Conservation (phyloP, 2,888 invertebrate genomes). For the Corbicula japonica region DNA sequence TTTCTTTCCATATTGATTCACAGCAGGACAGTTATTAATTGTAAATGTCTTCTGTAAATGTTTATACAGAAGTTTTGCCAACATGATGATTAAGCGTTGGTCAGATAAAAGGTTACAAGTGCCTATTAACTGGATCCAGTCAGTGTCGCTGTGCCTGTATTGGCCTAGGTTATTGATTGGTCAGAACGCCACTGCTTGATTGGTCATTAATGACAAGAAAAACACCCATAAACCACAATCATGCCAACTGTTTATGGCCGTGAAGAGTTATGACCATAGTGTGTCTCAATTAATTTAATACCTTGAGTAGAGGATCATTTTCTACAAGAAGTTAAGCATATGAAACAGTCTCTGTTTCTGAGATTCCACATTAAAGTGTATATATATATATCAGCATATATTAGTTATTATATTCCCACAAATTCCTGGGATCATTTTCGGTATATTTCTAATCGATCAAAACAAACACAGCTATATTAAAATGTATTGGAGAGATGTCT, state of each 20-base stretch:
- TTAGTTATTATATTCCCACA: no score
- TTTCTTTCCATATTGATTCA: conserved; percentile 7
- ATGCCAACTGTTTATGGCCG: conserved; percentile 8
- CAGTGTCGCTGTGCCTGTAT: conserved; percentile 17
- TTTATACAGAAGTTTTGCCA: conserved; percentile 20
- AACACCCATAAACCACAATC: conserved; percentile 17
- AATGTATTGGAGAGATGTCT: no score
- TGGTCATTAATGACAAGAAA: conserved; percentile 15
- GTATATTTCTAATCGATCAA: no score
- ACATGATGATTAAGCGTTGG: conserved; percentile 35
- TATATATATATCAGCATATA: no score
- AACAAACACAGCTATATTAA: no score
- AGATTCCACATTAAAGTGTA: no score
- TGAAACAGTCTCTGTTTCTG: no score
- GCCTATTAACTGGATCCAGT: conserved; percentile 11
- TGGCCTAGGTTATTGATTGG: conserved; percentile 22
- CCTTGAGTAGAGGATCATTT: no score
- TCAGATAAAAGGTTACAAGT: conserved; percentile 25
- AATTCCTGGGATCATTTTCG: no score
- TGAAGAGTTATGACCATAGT: no score
- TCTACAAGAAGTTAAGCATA: no score
- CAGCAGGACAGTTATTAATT: conserved; percentile 23
- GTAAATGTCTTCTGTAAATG: conserved; percentile 19
- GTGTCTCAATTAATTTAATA: no score
- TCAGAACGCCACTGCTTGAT: conserved; percentile 6